These are phyloP conservation scores for Hirtodrosophila trivittata DNA, from an alignment of 2,888 invertebrate species.

Conservation along the genomic window DNA sequence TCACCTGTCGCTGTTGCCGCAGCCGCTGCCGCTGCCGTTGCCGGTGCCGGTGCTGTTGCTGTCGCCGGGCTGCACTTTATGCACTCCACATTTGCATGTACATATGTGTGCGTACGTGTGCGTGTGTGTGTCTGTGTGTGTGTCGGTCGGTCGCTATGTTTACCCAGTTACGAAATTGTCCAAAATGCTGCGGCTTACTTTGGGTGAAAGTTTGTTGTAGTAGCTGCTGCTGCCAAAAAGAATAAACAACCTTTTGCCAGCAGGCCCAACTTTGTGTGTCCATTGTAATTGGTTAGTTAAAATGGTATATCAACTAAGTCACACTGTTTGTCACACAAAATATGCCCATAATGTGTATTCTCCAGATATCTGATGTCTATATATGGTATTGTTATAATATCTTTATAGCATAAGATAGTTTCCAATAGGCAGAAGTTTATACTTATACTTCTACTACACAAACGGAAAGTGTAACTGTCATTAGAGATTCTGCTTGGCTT, in stretches of 20 bases:
- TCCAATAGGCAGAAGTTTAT: no score
- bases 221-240: conserved; percentile 35
- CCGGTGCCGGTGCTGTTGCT: conserved; percentile 17
- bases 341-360: no score
- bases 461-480: no score
- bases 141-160: conserved; percentile 41
- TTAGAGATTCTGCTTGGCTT: no score
- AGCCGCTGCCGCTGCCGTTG: conserved; percentile 1
- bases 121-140: conserved; percentile 16
- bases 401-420: no score
- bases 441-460: no score
- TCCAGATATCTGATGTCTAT: no score
- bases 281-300: conserved; percentile 4
- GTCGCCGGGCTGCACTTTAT: conserved; percentile 68
- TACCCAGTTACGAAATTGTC: conserved; percentile 80
- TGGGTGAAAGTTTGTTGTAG: conserved; percentile 71
- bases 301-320: conserved; percentile 1
- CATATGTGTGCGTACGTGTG: conserved; percentile 7
- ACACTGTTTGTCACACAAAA: no score
- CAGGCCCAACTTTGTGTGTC: conserved; percentile 23
- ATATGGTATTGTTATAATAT: no score
- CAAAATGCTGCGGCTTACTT: conserved; percentile 76
- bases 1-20: conserved; percentile 69
- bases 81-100: conserved; percentile 74
- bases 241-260: conserved; percentile 33